These are phyloP conservation scores for Plectrocnemia conspersa DNA, from an alignment of 1,140 invertebrate species.

Conservation along the genomic window DNA sequence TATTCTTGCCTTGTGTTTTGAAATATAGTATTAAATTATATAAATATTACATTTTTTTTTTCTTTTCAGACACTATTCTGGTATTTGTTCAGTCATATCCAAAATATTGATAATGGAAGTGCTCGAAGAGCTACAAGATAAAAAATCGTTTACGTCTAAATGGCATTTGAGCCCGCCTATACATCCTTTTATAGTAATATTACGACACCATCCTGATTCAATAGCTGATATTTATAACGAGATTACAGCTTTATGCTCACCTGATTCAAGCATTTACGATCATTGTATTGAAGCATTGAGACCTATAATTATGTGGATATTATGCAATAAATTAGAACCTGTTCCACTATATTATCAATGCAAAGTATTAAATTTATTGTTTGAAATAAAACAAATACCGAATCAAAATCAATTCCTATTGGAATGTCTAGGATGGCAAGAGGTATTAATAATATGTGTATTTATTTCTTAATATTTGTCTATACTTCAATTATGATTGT, in stretches of 20 bases:
- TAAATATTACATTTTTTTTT: slow-evolving; percentile 5
- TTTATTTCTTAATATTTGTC: slow-evolving; percentile 5
- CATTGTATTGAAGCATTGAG: slow-evolving; percentile 7
- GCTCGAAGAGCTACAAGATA: not conserved
- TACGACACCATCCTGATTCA: not conserved
- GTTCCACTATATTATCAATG: not conserved
- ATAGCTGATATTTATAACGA: not conserved
- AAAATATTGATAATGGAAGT: slow-evolving; percentile 1
- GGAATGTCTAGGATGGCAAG: slow-evolving; percentile 15
- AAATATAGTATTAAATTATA: slow-evolving; percentile 1
- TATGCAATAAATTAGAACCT: slow-evolving; percentile 4
- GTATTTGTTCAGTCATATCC: slow-evolving; percentile 3
- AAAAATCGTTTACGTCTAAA: not conserved
- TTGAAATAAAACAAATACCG: not conserved
- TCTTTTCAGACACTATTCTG: slow-evolving; percentile 9
- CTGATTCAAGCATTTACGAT: not conserved
- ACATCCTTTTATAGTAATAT: slow-evolving; percentile 12
- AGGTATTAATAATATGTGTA: slow-evolving; percentile 2
- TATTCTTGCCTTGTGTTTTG: not conserved
- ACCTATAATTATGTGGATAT: slow-evolving; percentile 11
- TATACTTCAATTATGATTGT: not conserved
- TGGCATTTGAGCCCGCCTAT: not conserved
- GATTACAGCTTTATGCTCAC: slow-evolving; percentile 1
- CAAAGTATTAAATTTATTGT: not conserved
- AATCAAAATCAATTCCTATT: slow-evolving; percentile 4